Evolutionary conservation across 2,797 vertebrate species (phyloP).

Genomic region (Valencia hispanica): DNA sequence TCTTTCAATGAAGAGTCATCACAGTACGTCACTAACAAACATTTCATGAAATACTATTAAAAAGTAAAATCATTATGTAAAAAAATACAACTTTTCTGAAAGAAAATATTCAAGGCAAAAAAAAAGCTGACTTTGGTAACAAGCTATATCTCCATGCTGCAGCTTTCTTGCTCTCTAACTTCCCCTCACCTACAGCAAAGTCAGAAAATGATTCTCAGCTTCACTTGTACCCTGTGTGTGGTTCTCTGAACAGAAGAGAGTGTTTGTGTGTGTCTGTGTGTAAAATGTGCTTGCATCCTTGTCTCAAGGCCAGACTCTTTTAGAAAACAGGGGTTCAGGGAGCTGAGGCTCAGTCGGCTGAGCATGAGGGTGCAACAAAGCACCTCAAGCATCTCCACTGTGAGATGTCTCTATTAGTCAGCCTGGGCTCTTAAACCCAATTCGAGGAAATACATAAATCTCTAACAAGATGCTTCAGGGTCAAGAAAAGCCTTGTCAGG

Average conservation of each 20-base stretch:
- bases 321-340: conserved; percentile 47
- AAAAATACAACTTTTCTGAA: conserved; percentile 21
- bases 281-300: conserved; percentile 19
- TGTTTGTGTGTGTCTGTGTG: conserved; percentile 27
- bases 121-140: conserved; percentile 13
- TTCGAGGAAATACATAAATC: conserved; percentile 43
- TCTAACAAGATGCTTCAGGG: conserved; percentile 41
- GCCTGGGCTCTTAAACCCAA: conserved; percentile 38
- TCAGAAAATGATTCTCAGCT: conserved; percentile 20
- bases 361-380: conserved; percentile 41
- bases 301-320: conserved; percentile 56
- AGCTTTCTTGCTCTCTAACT: conserved; percentile 16
- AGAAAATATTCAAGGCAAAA: conserved; percentile 21
- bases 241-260: conserved; percentile 6
- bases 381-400: conserved; percentile 42
- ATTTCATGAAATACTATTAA: conserved; percentile 20
- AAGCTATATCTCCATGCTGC: conserved; percentile 8
- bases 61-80: conserved; percentile 6
- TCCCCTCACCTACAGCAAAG: conserved; percentile 24
- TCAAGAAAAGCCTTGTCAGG: conserved; percentile 41
- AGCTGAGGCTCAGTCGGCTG: conserved; percentile 65
- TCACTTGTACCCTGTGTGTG: background rate
- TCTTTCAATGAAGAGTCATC: conserved; percentile 16
- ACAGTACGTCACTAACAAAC: conserved; percentile 9
- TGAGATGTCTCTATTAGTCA: conserved; percentile 77